Evolutionary conservation across 2,888 invertebrate species (phyloP), one percentile per base, ranked within the genome.

Genomic region (Oscheius myriophilus): DNA sequence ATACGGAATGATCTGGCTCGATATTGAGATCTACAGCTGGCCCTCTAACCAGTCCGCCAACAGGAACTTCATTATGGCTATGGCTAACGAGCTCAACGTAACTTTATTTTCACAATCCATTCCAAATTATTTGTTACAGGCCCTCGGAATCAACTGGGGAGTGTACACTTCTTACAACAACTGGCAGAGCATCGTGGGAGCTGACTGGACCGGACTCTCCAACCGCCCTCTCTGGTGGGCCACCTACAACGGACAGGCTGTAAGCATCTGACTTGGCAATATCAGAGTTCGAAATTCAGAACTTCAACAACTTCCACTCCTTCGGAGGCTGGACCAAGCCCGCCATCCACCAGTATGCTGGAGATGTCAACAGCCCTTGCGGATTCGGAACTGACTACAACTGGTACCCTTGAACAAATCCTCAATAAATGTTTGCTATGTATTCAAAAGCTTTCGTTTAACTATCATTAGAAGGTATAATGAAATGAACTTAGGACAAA

Each of bases 141-240:
- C 39, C 14, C 43, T 53, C 18, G 61, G 54, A 42, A 18, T 67
- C 33, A 61, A 52, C 42, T 67, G 67, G 67, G 76, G 74, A 49
- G 71, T 76, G 39, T 70, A 67, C 68, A 53, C 71, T 12, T 71
- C 70, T 53, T 52, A 67, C 57, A 71, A 73, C 66, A 78, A 73
- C 66, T 78, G 78, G 78, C 25, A 61, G 46, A 58, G 55, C 42
- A 78, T 78, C 42, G 78, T 78, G 21, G 78, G 78, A 53, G 39
- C 49, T 16, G 57, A 59, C 52, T 76, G 75, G 75, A 70, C 58
- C 25, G 75, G 54, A 4, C 57, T 78, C 51, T 67, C 69, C 23
- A 39, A 67, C 14, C 59, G 70, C 25, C 71, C 73, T 12, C 73
- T 78, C 25, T 78, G 78, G 78, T 75, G 70, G 75, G 74, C 76